Evolutionary conservation across 1,140 invertebrate genomes (phyloP).

Genomic region (Drosophila teissieri): DNA sequence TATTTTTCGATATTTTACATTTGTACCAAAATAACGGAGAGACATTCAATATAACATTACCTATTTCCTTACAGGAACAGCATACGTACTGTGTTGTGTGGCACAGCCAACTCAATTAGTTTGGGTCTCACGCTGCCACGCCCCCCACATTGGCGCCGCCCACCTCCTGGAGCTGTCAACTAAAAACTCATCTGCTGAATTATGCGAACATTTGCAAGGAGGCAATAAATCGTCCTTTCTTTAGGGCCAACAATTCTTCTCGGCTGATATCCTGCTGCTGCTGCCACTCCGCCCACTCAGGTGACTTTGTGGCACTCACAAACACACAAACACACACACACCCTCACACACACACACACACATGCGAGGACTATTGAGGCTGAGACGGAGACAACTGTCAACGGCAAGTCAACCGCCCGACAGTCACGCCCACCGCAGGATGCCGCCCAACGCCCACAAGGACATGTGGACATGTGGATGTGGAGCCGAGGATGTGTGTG

Average conservation of each 20-base stretch:
- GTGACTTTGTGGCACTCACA: conserved; percentile 37
- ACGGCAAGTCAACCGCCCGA: conserved; percentile 64
- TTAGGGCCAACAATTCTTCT: not conserved
- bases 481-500: not conserved
- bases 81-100: conserved; percentile 15
- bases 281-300: conserved; percentile 23
- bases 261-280: conserved; percentile 9
- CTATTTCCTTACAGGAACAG: not conserved
- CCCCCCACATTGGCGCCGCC: conserved; percentile 9
- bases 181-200: conserved; percentile 63
- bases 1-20: too few relatives aligned
- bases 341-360: too few relatives aligned
- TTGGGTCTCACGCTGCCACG: not conserved
- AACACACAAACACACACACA: not conserved
- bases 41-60: too few relatives aligned
- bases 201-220: conserved; percentile 51
- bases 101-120: conserved; percentile 39
- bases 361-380: not conserved
- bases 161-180: conserved; percentile 36
- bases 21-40: too few relatives aligned
- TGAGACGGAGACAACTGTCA: conserved; percentile 54
- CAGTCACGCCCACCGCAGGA: conserved; percentile 41
- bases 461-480: conserved; percentile 1
- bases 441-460: conserved; percentile 5
- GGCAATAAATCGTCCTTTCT: conserved; percentile 59